Conservation (phyloP, 2,797 vertebrate species). For the Anguilla pacifica region DNA sequence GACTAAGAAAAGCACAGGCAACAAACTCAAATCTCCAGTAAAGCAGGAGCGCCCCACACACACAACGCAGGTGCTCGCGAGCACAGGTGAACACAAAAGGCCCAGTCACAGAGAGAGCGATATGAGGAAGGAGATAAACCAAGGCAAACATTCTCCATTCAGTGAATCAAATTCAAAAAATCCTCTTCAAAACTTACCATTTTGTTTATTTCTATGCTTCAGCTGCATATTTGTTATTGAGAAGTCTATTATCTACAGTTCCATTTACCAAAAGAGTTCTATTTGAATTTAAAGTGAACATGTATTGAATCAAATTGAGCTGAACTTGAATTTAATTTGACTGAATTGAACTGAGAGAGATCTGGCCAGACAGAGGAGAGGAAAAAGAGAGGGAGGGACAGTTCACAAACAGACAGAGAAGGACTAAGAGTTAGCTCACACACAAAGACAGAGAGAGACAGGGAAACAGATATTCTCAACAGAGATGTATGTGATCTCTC, state of each 20-base stretch:
- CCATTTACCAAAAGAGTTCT: neutral
- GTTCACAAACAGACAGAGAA: neutral
- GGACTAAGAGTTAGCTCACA: neutral
- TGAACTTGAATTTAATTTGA: neutral
- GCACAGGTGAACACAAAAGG: neutral
- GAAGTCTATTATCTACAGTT: neutral
- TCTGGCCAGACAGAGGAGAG: conserved; percentile 18
- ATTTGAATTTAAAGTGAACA: neutral
- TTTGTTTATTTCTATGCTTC: neutral
- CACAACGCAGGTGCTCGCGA: neutral
- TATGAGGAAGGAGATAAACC: neutral
- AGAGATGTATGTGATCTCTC: no score
- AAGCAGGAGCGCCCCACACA: neutral
- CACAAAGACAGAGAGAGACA: neutral
- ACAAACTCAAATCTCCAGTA: neutral
- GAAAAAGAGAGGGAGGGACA: neutral
- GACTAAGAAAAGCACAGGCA: neutral
- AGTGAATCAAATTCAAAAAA: neutral
- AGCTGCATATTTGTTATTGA: neutral
- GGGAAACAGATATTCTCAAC: no score
- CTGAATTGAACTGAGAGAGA: conserved; percentile 12
- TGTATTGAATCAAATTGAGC: neutral
- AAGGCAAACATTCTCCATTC: neutral
- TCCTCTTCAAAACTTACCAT: neutral
- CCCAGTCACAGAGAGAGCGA: neutral